Evolutionary conservation across 2,888 invertebrate species (phyloP).

Genomic region (Macaria notata): DNA sequence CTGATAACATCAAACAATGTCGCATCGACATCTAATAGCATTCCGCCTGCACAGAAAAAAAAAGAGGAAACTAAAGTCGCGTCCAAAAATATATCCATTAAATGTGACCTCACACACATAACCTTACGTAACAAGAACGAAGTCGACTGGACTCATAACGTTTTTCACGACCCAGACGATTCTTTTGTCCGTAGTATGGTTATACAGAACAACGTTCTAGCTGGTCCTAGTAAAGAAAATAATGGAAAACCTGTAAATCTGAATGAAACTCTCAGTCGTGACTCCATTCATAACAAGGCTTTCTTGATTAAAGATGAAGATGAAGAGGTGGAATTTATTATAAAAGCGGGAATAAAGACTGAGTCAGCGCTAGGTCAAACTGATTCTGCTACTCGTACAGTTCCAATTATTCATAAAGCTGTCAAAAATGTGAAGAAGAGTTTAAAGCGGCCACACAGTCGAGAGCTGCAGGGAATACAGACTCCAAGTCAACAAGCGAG

Average conservation of each 20-base stretch:
- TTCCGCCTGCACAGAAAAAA: not conserved
- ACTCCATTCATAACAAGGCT: too few species aligned
- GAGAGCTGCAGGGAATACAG: constrained; percentile 58
- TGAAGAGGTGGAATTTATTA: too few species aligned
- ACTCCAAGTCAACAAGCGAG: constrained; percentile 46
- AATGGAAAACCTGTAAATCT: too few species aligned
- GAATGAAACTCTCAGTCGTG: too few species aligned
- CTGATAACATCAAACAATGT: constrained; percentile 29
- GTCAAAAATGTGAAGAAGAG: constrained; percentile 67
- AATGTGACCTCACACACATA: constrained; percentile 48
- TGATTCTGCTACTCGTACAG: too few species aligned
- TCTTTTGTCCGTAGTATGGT: too few species aligned
- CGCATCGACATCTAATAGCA: constrained; percentile 8
- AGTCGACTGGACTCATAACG: constrained; percentile 49
- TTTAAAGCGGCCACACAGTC: constrained; percentile 66
- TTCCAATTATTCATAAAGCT: constrained; percentile 29
- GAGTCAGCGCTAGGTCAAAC: too few species aligned
- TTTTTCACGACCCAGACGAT: constrained; percentile 44
- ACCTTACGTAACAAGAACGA: constrained; percentile 47
- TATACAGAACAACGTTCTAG: too few species aligned
- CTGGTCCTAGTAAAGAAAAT: too few species aligned
- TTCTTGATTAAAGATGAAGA: too few species aligned
- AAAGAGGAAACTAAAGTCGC: constrained; percentile 11
- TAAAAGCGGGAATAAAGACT: too few species aligned
- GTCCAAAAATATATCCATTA: constrained; percentile 26